Evolutionary conservation across 2,797 vertebrate species (phyloP).

Genomic region (Synaphobranchus kaupii): DNA sequence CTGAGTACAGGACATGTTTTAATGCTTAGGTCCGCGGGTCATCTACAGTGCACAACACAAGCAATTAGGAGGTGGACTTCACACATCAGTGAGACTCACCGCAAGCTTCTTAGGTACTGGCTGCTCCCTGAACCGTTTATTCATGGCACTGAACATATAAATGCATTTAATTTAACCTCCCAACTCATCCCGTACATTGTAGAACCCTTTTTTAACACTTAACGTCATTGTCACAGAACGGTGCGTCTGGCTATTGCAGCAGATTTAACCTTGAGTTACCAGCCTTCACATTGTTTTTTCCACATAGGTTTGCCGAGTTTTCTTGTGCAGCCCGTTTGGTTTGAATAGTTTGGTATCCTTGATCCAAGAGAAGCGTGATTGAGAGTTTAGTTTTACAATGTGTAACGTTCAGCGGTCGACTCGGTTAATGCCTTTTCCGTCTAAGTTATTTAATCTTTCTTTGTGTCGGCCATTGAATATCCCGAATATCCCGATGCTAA

Average conservation of each 20-base stretch:
- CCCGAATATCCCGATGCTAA: background rate
- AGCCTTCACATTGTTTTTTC: background rate
- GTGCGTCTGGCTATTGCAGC: background rate
- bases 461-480: background rate
- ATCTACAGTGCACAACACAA: background rate
- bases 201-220: background rate
- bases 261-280: conserved; percentile 30
- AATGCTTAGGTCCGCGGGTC: background rate
- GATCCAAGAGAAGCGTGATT: background rate
- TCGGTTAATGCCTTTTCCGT: background rate
- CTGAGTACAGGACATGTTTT: background rate
- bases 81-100: conserved; percentile 77
- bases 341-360: conserved; percentile 2
- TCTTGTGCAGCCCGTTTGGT: background rate
- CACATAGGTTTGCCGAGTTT: background rate
- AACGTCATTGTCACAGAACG: background rate
- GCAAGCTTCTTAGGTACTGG: conserved; percentile 95
- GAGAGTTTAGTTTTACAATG: background rate
- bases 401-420: background rate
- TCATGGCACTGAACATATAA: conserved; percentile 78
- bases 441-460: background rate
- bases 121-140: conserved; percentile 91
- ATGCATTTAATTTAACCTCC: background rate
- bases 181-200: background rate
- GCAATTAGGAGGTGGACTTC: background rate